These are phyloP conservation scores for Dicrostonyx torquatus DNA, from an alignment of 2,797 vertebrate species.

Conservation along the genomic window DNA sequence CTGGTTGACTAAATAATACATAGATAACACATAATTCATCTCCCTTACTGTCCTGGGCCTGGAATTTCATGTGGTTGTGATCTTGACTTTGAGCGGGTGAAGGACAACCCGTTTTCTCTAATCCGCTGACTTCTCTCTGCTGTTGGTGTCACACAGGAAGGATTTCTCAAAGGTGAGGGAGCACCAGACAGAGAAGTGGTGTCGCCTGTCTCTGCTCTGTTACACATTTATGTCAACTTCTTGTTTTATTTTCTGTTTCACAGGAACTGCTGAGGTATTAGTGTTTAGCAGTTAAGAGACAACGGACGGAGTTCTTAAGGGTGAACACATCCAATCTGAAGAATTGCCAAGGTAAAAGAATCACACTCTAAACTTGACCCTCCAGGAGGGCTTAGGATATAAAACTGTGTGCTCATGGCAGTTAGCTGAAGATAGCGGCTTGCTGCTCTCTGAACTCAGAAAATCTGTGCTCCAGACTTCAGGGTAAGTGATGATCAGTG, in stretches of 20 bases:
- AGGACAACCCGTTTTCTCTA: slow-evolving; percentile 1
- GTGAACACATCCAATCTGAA: not conserved
- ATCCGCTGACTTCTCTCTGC: not conserved
- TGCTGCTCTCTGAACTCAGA: not conserved
- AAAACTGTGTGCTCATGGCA: not conserved
- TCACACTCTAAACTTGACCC: not conserved
- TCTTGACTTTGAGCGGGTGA: not conserved
- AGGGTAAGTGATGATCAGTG: not conserved
- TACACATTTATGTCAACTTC: not conserved
- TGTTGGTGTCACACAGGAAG: not conserved
- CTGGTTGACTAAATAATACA: not conserved
- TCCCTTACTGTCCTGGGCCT: not conserved
- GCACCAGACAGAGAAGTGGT: not conserved
- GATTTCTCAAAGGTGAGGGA: not conserved
- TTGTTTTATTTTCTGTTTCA: not conserved
- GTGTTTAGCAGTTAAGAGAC: not conserved
- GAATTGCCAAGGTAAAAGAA: not conserved
- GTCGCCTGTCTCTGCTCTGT: not conserved
- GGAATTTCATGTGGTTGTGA: not conserved
- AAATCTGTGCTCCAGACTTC: not conserved
- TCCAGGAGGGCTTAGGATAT: not conserved
- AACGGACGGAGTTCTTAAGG: not conserved
- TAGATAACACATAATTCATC: not conserved
- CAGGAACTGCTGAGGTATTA: not conserved
- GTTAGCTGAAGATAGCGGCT: too few relatives aligned